A percentile compares a stretch with the other conserved stretches of the same genome.
phyloP scores from a whole-genome alignment of 2,888 invertebrate species.

The Escarpia spicata region DNA sequence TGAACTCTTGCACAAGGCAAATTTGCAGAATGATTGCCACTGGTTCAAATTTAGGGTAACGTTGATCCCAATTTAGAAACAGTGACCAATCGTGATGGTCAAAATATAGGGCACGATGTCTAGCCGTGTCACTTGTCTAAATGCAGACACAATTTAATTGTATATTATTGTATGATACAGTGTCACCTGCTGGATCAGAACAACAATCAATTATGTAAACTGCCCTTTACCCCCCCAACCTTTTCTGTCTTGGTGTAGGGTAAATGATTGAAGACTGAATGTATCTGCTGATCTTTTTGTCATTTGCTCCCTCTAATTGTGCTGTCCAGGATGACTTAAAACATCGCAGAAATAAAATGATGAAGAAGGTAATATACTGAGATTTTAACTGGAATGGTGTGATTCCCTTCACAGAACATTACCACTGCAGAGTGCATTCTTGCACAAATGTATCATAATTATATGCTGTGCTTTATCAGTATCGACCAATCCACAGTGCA shows the following conservation, averaged over 20 bases:
- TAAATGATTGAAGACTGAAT: neutral
- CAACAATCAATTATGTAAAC: too few relatives aligned
- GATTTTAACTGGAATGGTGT: neutral
- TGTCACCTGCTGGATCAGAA: too few relatives aligned
- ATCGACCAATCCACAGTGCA: neutral
- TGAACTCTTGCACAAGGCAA: too few relatives aligned
- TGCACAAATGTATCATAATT: neutral
- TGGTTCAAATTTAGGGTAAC: too few relatives aligned
- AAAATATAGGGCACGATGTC: too few relatives aligned
- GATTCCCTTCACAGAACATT: neutral
- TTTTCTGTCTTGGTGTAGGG: neutral
- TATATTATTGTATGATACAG: too few relatives aligned
- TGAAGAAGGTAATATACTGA: neutral
- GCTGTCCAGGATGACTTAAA: slow-evolving; percentile 10
- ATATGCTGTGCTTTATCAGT: neutral
- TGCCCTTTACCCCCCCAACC: neutral
- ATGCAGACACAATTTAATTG: too few relatives aligned
- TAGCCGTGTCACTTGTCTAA: too few relatives aligned
- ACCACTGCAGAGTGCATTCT: neutral
- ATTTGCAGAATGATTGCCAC: too few relatives aligned
- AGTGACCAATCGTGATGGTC: too few relatives aligned
- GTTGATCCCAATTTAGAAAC: too few relatives aligned
- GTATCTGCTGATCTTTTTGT: neutral
- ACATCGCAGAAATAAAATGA: slow-evolving; percentile 13
- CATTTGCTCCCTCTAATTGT: neutral